Base-by-base conservation (phyloP, 1,140 invertebrate genomes). In the Drosophila bipectinata region DNA sequence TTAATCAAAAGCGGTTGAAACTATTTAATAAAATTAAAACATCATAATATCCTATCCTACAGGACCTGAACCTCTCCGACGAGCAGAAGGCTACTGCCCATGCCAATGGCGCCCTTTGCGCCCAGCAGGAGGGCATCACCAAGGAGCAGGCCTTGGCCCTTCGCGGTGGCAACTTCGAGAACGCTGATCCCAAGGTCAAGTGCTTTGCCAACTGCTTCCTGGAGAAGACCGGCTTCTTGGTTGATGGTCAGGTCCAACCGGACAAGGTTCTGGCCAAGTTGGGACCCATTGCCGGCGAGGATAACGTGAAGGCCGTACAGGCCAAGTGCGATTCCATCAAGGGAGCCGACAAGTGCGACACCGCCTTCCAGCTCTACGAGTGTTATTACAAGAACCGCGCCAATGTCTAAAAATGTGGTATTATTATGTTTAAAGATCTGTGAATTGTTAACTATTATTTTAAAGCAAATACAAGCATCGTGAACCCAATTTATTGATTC, bases 161-260 rank as follows among this genome's bases (percentile, higher is more conserved):
- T 39, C 68, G 68, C 1, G 49, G 48, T 9, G 83, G 84, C 21
- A 77, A 73, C 0, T 89, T 88, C 9, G 76, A 73, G 1, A 59
- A 72, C 10, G 8, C 1, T 18, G 84, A 89, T 44, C n/a, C 10
- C 1, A 89, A 90, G 66, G 45, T 78, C 1, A 89, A 89, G 45
- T 89, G 84, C 57, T 89, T 89, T 24, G 66, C 80, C 66, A 80
- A 80, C 32, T 89, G 84, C n/a, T 89, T 89, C 80, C 63, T 89
- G 51, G 85, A 89, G 62, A 77, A 80, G 56, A 6, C 37, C 5
- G 80, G 74, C 9, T 75, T 89, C 1, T 3, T 89, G 3, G 52
- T 7, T 39, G 59, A 89, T 37, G 84, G 84, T 3, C 56, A 89
- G 59, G 6, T 89, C 14, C 72, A 89, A 47, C 41, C 77, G 32